phyloP scores from a whole-genome alignment of 2,888 invertebrate species.

The Neoascia interrupta region DNA sequence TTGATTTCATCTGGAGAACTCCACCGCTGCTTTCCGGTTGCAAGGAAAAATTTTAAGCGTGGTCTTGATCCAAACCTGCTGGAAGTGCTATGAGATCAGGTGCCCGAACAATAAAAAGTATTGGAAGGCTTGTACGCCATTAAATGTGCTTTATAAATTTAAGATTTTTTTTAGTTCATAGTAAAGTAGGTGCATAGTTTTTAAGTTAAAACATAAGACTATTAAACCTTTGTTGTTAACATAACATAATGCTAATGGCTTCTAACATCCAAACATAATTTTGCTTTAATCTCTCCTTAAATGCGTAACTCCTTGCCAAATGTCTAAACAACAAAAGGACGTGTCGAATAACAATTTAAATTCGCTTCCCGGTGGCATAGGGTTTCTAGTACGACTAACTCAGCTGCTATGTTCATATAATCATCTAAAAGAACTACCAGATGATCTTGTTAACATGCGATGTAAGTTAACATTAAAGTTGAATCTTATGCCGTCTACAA shows the following conservation, averaged over 20 bases:
- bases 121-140: too few species aligned
- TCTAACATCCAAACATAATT: slow-evolving; percentile 18
- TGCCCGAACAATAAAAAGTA: too few species aligned
- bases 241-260: neutral
- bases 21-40: too few species aligned
- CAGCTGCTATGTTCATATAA: slow-evolving; percentile 88
- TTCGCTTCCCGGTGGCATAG: slow-evolving; percentile 88
- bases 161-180: too few species aligned
- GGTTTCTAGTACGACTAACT: slow-evolving; percentile 88
- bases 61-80: too few species aligned
- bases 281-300: slow-evolving; percentile 37
- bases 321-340: slow-evolving; percentile 82
- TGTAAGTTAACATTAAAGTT: slow-evolving; percentile 83
- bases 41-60: too few species aligned
- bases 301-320: slow-evolving; percentile 10
- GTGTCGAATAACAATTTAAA: slow-evolving; percentile 88
- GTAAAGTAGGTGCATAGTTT: too few species aligned
- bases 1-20: too few species aligned
- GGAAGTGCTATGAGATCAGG: too few species aligned
- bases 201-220: too few species aligned
- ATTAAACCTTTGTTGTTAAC: neutral
- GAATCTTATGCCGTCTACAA: too few species aligned
- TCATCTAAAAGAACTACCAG: slow-evolving; percentile 86
- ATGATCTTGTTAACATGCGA: slow-evolving; percentile 90
- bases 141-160: too few species aligned